Conservation (phyloP, 2,888 invertebrate genomes). For the Hypselothyrea guttata region DNA sequence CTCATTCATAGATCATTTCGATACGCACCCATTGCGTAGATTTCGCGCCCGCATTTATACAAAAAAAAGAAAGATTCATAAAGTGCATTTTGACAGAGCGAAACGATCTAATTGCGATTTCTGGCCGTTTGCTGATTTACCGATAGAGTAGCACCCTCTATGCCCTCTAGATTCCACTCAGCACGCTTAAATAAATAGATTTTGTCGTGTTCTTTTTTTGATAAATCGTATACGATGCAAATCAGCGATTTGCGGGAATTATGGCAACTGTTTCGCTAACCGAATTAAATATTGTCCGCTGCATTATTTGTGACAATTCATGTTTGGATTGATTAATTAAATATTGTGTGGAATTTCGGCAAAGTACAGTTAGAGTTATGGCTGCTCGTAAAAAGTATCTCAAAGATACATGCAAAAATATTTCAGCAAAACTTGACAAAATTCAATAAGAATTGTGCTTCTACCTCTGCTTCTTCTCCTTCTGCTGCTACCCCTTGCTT, state of each 20-base stretch:
- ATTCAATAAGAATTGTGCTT: conserved; percentile 24
- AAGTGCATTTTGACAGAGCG: conserved; percentile 66
- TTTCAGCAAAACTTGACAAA: conserved; percentile 1
- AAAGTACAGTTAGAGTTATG: no score
- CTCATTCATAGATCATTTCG: conserved; percentile 43
- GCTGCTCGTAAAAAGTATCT: no score
- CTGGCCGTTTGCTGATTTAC: conserved; percentile 30
- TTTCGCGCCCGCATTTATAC: conserved; percentile 65
- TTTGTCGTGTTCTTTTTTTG: conserved; percentile 35
- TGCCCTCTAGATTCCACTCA: conserved; percentile 56
- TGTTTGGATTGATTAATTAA: no score
- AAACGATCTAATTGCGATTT: conserved; percentile 69
- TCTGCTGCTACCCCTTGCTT: conserved; percentile 30
- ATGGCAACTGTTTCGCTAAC: background rate
- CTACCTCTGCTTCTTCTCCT: conserved; percentile 23
- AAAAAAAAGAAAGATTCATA: conserved; percentile 48
- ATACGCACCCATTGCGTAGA: conserved; percentile 77
- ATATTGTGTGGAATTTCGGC: no score
- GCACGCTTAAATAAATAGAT: conserved; percentile 61
- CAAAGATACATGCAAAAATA: no score
- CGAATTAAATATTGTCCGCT: background rate
- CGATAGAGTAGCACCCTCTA: conserved; percentile 25
- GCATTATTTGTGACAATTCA: no score
- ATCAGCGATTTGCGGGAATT: conserved; percentile 3
- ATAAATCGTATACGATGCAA: conserved; percentile 50